Evolutionary conservation across 2,113 vertebrate species (phyloP), one percentile per base, ranked within the genome.

Genomic region (Colaptes auratus): DNA sequence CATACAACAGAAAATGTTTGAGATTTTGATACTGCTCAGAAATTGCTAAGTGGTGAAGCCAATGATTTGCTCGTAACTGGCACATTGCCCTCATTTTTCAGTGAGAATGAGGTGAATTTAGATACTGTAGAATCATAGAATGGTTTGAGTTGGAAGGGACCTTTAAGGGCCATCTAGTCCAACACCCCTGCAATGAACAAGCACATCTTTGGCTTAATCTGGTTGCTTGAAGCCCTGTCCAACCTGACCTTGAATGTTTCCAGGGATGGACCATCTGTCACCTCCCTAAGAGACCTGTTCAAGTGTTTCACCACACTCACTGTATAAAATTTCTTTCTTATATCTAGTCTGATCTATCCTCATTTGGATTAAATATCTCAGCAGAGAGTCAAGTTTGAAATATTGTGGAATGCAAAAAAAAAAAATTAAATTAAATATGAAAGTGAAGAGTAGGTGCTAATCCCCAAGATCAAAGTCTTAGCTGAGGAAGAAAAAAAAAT

Each of bases 401-500:
- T 18, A 44, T 30, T 48, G 50, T 48, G 6, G 93, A 88, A 88
- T 27, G 25, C 36, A 83, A 31, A 71, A 87, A 20, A 79, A 23
- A 19, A 83, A 48, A 36, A 39, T 6, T 2, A 84, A 71, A 66
- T 39, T 56, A 87, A 85, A 64, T 73, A 35, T 35, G 50, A 76
- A 63, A 83, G 73, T 18, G 8, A 64, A 20, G 36, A 78, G 69
- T 4, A 74, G 23, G 7, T 78, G 53, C 31, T 71, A 77, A 77
- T 23, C 17, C 81, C 58, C 78, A 44, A 86, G 76, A 61, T 55
- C 42, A 56, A 90, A 88, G 55, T 80, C 86, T 88, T 77, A 33
- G 3, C 73, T 90, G 95, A 44, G 86, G 76, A 78, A 93, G 56
- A 74, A 91, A 88, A 89, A 94, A 86, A 81, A 90, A 15, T 5